Conservation (phyloP, 2,797 vertebrate species). For the Myotis daubentonii region DNA sequence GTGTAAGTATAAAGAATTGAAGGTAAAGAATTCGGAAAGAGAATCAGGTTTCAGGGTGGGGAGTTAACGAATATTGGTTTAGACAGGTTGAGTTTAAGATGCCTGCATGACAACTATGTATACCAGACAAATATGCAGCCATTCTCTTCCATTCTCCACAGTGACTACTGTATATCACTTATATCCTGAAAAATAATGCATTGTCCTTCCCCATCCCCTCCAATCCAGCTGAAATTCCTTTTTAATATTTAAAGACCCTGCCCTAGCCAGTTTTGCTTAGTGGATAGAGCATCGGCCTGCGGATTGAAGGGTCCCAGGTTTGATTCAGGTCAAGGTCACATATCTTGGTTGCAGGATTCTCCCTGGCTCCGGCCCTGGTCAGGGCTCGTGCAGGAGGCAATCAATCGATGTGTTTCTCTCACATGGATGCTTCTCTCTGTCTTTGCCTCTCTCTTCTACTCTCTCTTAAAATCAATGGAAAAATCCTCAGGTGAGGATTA, state of each 20-base stretch:
- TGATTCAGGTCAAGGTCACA: no score
- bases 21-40: conserved; percentile 48
- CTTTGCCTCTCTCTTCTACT: no score
- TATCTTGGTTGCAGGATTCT: no score
- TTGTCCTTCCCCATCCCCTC: not conserved
- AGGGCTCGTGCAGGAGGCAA: no score
- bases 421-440: no score
- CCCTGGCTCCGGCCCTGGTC: no score
- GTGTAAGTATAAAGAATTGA: conserved; percentile 9
- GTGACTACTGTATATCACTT: not conserved
- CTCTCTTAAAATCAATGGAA: no score
- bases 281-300: no score
- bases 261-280: no score
- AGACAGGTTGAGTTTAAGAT: conserved; percentile 52
- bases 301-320: no score
- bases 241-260: conserved; percentile 30
- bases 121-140: conserved; percentile 19
- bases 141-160: not conserved
- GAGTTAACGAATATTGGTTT: conserved; percentile 34
- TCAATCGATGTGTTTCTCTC: no score
- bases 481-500: no score
- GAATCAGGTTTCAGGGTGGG: conserved; percentile 16
- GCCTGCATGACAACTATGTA: conserved; percentile 8
- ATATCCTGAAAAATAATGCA: conserved; percentile 24
- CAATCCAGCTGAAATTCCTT: not conserved